Evolutionary conservation across 2,888 invertebrate genomes (phyloP).

Genomic region (Dyspetes luteomarginatus): DNA sequence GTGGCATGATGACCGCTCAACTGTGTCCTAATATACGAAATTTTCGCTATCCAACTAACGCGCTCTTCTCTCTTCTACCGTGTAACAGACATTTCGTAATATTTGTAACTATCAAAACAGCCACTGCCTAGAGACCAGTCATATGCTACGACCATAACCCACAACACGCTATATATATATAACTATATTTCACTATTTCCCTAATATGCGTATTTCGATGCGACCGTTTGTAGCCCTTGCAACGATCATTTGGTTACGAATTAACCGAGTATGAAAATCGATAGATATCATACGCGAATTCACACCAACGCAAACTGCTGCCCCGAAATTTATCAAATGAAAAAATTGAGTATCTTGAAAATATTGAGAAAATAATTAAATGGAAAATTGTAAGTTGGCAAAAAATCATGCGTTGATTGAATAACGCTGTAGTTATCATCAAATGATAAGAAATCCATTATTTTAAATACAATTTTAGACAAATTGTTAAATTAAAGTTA

Average conservation of each 20-base stretch:
- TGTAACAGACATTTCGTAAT: slow-evolving; percentile 59
- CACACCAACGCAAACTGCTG: neutral
- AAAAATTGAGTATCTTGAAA: too few relatives aligned
- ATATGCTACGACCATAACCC: slow-evolving; percentile 17
- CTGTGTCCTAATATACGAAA: slow-evolving; percentile 57
- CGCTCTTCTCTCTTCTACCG: slow-evolving; percentile 57
- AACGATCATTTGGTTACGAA: slow-evolving; percentile 36
- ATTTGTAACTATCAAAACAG: slow-evolving; percentile 31
- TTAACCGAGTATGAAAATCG: slow-evolving; percentile 51
- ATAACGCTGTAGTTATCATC: too few relatives aligned
- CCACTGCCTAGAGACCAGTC: slow-evolving; percentile 1
- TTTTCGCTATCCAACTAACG: slow-evolving; percentile 36
- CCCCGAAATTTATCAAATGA: too few relatives aligned
- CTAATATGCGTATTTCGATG: slow-evolving; percentile 20
- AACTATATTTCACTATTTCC: slow-evolving; percentile 40
- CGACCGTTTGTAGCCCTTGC: slow-evolving; percentile 18
- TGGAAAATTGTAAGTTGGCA: too few relatives aligned
- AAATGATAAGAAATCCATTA: too few relatives aligned
- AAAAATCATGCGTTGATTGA: too few relatives aligned
- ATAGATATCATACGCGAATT: slow-evolving; percentile 20
- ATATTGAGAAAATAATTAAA: too few relatives aligned
- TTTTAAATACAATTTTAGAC: too few relatives aligned
- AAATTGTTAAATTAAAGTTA: too few relatives aligned
- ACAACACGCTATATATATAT: slow-evolving; percentile 10
- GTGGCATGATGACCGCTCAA: slow-evolving; percentile 55